Conservation (phyloP, 2,113 vertebrate species). For the Clarias magur region DNA sequence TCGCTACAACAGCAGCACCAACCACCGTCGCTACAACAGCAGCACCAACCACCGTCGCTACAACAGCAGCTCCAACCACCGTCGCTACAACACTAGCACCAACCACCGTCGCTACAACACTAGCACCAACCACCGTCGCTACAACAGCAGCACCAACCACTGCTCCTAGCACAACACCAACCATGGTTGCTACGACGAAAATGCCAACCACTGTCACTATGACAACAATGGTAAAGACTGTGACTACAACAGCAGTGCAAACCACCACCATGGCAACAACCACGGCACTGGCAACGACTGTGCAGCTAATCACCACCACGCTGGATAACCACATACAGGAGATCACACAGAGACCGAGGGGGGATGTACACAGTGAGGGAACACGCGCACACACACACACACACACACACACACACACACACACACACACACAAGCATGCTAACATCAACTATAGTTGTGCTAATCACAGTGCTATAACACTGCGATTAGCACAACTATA, state of each 20-base stretch:
- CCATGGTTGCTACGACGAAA: background rate
- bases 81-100: constrained; percentile 13
- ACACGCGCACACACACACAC: constrained; percentile 34
- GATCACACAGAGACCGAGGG: constrained; percentile 80
- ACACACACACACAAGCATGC: background rate
- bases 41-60: background rate
- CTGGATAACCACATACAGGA: constrained; percentile 83
- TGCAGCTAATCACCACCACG: constrained; percentile 51
- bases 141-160: background rate
- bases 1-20: background rate
- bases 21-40: background rate
- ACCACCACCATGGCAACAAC: background rate
- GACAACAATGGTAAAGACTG: background rate
- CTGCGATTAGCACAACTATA: background rate
- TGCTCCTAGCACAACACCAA: too few species aligned
- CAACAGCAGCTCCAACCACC: background rate
- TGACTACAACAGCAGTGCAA: background rate
- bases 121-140: background rate
- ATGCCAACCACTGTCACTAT: background rate
- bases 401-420: constrained; percentile 26
- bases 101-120: constrained; percentile 31
- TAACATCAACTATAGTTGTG: too few species aligned
- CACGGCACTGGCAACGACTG: background rate
- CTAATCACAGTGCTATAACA: too few species aligned
- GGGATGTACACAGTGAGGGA: constrained; percentile 92